These are phyloP conservation scores for Spilosoma lubricipeda DNA, from an alignment of 2,888 invertebrate genomes.

Conservation along the genomic window DNA sequence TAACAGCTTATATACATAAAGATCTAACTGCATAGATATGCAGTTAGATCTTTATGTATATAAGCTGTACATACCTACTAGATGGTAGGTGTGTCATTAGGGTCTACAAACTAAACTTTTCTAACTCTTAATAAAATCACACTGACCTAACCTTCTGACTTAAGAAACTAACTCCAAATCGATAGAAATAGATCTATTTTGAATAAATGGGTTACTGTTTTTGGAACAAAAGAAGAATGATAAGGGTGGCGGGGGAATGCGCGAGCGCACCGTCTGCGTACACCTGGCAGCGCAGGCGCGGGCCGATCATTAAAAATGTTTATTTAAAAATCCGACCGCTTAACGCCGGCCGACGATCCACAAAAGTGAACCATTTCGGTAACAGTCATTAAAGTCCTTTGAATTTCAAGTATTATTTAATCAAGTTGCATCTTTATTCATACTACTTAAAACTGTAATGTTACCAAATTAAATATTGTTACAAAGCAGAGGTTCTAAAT, in stretches of 20 bases:
- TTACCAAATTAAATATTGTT: background rate
- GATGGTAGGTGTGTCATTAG: background rate
- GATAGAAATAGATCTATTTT: conserved; percentile 49
- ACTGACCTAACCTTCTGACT: background rate
- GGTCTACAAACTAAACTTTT: background rate
- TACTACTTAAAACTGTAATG: background rate
- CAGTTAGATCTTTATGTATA: too few species aligned
- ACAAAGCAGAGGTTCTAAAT: background rate
- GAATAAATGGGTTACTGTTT: conserved; percentile 80
- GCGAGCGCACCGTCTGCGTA: conserved; percentile 78
- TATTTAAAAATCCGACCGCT: conserved; percentile 87
- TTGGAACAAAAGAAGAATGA: conserved; percentile 80
- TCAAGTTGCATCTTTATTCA: conserved; percentile 26
- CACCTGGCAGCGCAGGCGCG: conserved; percentile 82
- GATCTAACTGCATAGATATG: background rate
- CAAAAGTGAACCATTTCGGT: conserved; percentile 64
- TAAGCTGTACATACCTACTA: too few species aligned
- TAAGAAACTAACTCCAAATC: background rate
- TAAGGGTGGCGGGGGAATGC: conserved; percentile 56
- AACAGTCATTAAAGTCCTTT: conserved; percentile 29
- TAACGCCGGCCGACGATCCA: conserved; percentile 68
- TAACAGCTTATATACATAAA: background rate
- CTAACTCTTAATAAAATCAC: background rate
- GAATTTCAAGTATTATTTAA: conserved; percentile 37
- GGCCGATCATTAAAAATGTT: conserved; percentile 86